Evolutionary conservation across 2,797 vertebrate genomes (phyloP).

Genomic region (Pangasius djambal): DNA sequence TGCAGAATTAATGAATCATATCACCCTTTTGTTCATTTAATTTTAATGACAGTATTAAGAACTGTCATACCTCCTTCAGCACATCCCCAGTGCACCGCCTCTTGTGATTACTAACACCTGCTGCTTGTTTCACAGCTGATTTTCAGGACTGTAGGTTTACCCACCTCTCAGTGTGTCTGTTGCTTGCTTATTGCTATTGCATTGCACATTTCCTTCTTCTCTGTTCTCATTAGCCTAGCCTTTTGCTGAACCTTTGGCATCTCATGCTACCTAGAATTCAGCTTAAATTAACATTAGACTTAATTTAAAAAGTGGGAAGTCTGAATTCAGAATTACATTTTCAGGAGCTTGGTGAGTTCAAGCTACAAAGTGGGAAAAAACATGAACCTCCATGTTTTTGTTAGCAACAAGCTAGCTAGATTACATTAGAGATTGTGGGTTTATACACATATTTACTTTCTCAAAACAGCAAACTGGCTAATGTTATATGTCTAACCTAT

Average conservation of each 20-base stretch:
- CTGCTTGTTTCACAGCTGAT: not conserved
- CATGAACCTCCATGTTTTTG: not conserved
- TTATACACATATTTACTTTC: not conserved
- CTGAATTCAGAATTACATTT: not conserved
- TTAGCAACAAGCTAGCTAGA: not conserved
- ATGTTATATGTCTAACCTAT: not conserved
- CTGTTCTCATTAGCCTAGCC: not conserved
- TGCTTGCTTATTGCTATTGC: not conserved
- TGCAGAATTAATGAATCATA: not conserved
- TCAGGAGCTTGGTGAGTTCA: not conserved
- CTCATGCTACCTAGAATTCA: not conserved
- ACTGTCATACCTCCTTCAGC: not conserved
- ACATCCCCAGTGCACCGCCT: not conserved
- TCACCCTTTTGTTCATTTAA: not conserved
- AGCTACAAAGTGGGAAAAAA: too few species aligned
- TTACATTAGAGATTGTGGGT: too few species aligned
- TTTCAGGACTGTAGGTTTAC: not conserved
- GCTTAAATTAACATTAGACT: too few species aligned
- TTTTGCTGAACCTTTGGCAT: not conserved
- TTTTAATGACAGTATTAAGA: not conserved
- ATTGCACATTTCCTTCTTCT: not conserved
- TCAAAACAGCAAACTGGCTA: not conserved
- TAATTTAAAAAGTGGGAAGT: too few species aligned
- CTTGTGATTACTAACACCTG: not conserved
- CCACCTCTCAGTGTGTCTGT: not conserved